Base-by-base conservation (phyloP, 2,888 invertebrate species). In the Temnothorax unifasciatus region DNA sequence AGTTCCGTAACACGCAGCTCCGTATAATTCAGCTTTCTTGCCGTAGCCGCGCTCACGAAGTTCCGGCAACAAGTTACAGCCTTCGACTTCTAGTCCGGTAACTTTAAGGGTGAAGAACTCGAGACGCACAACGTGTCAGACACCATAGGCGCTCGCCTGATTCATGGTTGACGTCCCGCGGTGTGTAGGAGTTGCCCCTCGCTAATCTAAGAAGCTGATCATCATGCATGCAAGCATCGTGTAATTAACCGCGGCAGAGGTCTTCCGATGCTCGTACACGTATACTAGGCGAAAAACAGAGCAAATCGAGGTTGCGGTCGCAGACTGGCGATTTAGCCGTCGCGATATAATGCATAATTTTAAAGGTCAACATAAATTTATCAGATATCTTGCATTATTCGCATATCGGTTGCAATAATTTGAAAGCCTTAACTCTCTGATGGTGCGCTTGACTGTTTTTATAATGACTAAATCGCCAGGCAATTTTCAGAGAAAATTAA, bases 151-250 rank as follows among this genome's bases (percentile, higher is more conserved):
- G 54, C 76, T 79, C 75, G 75, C 34, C 50, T 66, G 74, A 71
- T 82, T 87, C 79, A 63, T 66, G 38, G 54, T 73, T 59, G 68
- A 69, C 75, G 68, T 83, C 75, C 71, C 71, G 38, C 44, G 15
- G n/a, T n/a, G 50, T 50, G 74, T 38, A 47, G 63, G 52, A 57
- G 66, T 63, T 81, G 50, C 82, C 69, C 18, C 59, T 54, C 57
- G 83, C 76, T 86, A 88, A 91, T 89, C 85, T 86, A 71, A 85
- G 86, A 83, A 83, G 71, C 69, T 71, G 83, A 90, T 88, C 83
- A 81, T 84, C 71, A 74, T 63, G 73, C 77, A 76, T 69, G 84
- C 84, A 82, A 82, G 57, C 76, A 82, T 76, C 86, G 76, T 87
- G 82, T 84, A 87, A 87, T 87, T 87, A 87, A 73, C 76, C 68